Evolutionary conservation across 2,888 invertebrate species (phyloP).

Genomic region (Hirtodrosophila trivittata): DNA sequence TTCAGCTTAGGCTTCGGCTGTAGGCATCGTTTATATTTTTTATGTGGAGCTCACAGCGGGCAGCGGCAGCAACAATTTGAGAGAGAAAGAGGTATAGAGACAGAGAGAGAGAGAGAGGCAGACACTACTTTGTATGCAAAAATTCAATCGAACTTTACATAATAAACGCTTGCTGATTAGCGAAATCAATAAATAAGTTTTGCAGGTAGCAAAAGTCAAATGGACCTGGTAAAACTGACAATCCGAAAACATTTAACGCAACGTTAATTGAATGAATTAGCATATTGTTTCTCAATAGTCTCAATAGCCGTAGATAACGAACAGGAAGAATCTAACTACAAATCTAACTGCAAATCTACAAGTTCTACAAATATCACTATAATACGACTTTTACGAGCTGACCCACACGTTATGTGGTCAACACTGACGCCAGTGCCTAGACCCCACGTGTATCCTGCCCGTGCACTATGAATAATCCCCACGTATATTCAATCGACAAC

Average conservation of each 20-base stretch:
- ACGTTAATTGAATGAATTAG: slow-evolving; percentile 74
- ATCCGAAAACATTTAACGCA: slow-evolving; percentile 51
- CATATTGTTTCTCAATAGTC: slow-evolving; percentile 40
- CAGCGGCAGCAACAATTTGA: neutral
- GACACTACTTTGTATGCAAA: slow-evolving; percentile 61
- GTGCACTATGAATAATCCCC: too few relatives aligned
- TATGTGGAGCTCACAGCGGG: slow-evolving; percentile 34
- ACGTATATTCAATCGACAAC: too few relatives aligned
- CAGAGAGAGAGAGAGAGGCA: neutral
- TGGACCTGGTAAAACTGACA: slow-evolving; percentile 41
- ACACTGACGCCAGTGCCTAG: too few relatives aligned
- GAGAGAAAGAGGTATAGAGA: neutral
- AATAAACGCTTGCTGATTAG: slow-evolving; percentile 74
- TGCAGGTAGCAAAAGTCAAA: slow-evolving; percentile 75
- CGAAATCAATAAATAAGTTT: slow-evolving; percentile 72
- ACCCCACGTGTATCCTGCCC: neutral
- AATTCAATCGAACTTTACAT: slow-evolving; percentile 64
- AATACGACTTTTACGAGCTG: too few relatives aligned
- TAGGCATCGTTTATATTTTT: neutral
- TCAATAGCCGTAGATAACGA: slow-evolving; percentile 17
- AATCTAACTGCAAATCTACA: too few relatives aligned
- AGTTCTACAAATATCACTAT: too few relatives aligned
- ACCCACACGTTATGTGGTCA: too few relatives aligned
- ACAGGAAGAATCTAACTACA: slow-evolving; percentile 7
- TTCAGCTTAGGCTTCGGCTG: slow-evolving; percentile 21